These are phyloP conservation scores for Ips typographus DNA, from an alignment of 1,140 invertebrate genomes.

Conservation along the genomic window DNA sequence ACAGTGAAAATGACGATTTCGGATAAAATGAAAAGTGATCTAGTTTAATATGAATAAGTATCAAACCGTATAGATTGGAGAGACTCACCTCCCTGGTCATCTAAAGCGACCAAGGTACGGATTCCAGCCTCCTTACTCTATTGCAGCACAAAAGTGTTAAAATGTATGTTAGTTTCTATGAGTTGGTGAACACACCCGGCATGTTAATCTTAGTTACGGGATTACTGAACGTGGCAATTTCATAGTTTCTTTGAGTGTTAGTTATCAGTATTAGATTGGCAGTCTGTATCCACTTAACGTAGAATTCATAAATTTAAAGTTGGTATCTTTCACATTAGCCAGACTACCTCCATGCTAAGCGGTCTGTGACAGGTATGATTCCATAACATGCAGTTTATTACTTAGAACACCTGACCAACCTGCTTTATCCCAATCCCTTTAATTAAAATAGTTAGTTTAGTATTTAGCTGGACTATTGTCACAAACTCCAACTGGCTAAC, in stretches of 20 bases:
- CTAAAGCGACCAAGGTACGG: conserved; percentile 97
- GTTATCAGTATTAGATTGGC: conserved; percentile 2
- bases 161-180: conserved; percentile 54
- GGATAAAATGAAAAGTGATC: conserved; percentile 22
- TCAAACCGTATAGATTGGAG: conserved; percentile 32
- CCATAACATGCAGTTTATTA: too few relatives aligned
- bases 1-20: conserved; percentile 24
- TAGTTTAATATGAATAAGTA: conserved; percentile 15
- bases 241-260: neutral
- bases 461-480: too few relatives aligned
- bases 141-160: conserved; percentile 69
- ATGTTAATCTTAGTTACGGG: conserved; percentile 5
- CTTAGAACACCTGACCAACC: too few relatives aligned
- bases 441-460: too few relatives aligned
- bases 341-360: too few relatives aligned
- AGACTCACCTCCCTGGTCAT: conserved; percentile 98
- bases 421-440: too few relatives aligned
- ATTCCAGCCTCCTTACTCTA: conserved; percentile 99
- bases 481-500: too few relatives aligned
- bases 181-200: conserved; percentile 41
- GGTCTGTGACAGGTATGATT: too few relatives aligned
- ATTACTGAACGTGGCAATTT: neutral
- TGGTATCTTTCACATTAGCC: too few relatives aligned
- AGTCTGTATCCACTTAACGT: neutral
- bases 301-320: too few relatives aligned